Conservation (phyloP, 1,140 invertebrate genomes). For the Gryllus bimaculatus region DNA sequence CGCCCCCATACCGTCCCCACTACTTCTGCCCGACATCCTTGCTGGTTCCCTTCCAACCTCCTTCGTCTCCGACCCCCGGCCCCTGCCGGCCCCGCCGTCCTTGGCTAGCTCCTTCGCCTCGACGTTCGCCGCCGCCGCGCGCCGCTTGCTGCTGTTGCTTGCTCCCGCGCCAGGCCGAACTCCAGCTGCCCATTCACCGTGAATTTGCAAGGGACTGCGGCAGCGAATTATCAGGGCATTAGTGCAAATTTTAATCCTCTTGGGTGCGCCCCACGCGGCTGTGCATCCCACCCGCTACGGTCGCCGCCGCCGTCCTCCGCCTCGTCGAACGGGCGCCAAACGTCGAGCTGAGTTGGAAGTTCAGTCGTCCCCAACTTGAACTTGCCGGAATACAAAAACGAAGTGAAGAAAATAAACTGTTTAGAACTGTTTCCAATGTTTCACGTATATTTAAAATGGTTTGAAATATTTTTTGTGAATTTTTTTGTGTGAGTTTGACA, state of each 20-base stretch:
- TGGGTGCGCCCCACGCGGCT: conserved; percentile 9
- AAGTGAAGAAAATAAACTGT: too few species aligned
- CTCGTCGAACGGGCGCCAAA: not conserved
- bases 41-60: not conserved
- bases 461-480: too few species aligned
- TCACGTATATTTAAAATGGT: too few species aligned
- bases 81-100: not conserved
- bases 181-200: conserved; percentile 17
- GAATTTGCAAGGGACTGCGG: conserved; percentile 17
- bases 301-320: not conserved
- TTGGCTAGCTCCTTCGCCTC: not conserved
- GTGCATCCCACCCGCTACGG: not conserved
- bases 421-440: too few species aligned
- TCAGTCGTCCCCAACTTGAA: too few species aligned
- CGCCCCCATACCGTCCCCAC: not conserved
- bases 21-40: not conserved
- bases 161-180: not conserved
- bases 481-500: too few species aligned
- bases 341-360: too few species aligned
- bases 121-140: not conserved
- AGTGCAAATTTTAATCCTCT: conserved; percentile 23
- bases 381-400: too few species aligned
- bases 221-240: conserved; percentile 23
- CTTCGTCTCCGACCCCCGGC: not conserved
- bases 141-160: not conserved